These are phyloP conservation scores for Laticauda colubrina DNA, from an alignment of 2,113 vertebrate species.

Conservation along the genomic window DNA sequence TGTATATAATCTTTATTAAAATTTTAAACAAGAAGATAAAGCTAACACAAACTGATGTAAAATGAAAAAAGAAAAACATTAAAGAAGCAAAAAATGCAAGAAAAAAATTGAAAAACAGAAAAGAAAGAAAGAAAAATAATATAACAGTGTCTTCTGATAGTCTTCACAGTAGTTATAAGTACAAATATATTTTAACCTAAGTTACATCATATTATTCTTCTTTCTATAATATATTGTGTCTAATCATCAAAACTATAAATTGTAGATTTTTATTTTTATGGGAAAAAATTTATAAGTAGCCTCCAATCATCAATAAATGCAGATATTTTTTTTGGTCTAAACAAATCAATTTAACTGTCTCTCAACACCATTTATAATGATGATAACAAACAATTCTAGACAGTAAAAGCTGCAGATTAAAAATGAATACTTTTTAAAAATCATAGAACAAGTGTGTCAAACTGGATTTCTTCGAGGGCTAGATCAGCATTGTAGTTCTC, in stretches of 20 bases:
- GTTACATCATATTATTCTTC: neutral
- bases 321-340: neutral
- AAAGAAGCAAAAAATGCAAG: no score
- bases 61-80: no score
- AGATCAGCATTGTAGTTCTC: no score
- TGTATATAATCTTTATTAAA: neutral
- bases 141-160: neutral
- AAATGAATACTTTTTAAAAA: neutral
- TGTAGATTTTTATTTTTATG: neutral
- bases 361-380: neutral
- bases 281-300: neutral
- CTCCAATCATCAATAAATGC: neutral
- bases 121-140: no score
- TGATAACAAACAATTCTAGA: neutral
- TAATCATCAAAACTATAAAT: neutral
- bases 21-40: no score
- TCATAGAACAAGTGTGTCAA: neutral
- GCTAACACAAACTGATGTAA: no score
- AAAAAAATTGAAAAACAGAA: no score
- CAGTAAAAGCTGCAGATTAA: neutral
- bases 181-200: neutral
- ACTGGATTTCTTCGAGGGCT: no score
- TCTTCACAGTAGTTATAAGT: neutral
- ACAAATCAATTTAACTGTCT: neutral
- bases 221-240: neutral